Evolutionary conservation across 2,888 invertebrate genomes (phyloP), one percentile per base, ranked within the genome.

Genomic region (Amiota mariae): DNA sequence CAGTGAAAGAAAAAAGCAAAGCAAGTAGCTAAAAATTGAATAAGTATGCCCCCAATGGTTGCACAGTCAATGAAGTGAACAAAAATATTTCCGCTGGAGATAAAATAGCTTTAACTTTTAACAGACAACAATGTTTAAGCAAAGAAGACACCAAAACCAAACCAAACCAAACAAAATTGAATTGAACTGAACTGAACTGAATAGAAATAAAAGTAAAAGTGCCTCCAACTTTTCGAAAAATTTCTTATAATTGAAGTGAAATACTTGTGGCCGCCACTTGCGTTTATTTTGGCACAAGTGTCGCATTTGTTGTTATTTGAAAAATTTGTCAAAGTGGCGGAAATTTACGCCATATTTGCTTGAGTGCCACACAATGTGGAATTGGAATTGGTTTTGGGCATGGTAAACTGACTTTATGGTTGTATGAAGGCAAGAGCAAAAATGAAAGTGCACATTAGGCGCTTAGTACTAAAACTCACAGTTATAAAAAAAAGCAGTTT

Each of bases 71-170:
- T 84, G 82, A 83, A 83, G 80, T 80, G 82, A 77, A 82, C 79
- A 67, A 78, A 82, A 79, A 83, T 81, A 82, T 82, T 83, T 84
- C 82, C 83, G 79, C 73, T 73, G 71, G 77, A 82, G 77, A 81
- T 84, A 84, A 81, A 84, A 81, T 77, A 75, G 78, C 83, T 78
- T 82, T 82, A 83, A 80, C 82, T 83, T 82, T 78, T 79, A 78
- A 82, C 75, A 56, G 73, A 77, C 73, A 73, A 48, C 61, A 18
- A 24, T 18, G 63, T n/a, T 3, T 63, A 18, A 12, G 36, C 12
- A 36, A 20, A 1, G 61, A 13, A 24, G 36, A 6, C 46, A 20
- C n/a, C 56, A 56, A 56, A 24, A 24, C 24, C 24, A 24, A 36
- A 36, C 36, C 36, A 36, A n/a, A 12, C 12, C 54, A n/a, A n/a